These are phyloP conservation scores for Netelia fuscicornis DNA, from an alignment of 2,888 invertebrate species.

Conservation along the genomic window DNA sequence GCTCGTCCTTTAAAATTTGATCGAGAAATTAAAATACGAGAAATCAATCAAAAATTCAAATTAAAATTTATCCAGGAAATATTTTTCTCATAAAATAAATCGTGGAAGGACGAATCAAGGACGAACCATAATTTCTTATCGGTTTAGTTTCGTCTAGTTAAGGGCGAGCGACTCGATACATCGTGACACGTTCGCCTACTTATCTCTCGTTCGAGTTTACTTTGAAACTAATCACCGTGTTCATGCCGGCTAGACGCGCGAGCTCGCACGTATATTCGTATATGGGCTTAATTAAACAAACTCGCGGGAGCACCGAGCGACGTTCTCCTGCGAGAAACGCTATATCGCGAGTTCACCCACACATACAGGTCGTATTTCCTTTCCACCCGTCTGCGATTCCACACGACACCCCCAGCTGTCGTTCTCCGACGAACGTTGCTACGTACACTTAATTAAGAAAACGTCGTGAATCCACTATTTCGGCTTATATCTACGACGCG, in stretches of 20 bases:
- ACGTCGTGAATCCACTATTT: constrained; percentile 60
- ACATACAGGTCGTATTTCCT: constrained; percentile 24
- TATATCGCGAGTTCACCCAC: neutral
- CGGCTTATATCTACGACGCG: constrained; percentile 12
- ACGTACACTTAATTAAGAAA: constrained; percentile 65
- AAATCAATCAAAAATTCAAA: no score
- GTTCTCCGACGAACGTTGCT: constrained; percentile 45
- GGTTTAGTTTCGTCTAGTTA: neutral
- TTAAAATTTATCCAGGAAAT: no score
- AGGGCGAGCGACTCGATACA: neutral
- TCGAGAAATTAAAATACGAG: no score
- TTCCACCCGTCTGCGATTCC: constrained; percentile 54
- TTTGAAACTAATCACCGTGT: constrained; percentile 71
- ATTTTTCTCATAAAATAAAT: no score
- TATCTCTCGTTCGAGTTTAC: constrained; percentile 54
- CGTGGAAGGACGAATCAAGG: no score
- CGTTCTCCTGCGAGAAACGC: constrained; percentile 11
- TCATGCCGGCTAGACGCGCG: constrained; percentile 29
- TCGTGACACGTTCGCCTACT: constrained; percentile 56
- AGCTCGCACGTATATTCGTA: constrained; percentile 27
- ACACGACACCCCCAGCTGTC: constrained; percentile 50
- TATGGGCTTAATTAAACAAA: constrained; percentile 71
- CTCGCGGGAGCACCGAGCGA: constrained; percentile 28
- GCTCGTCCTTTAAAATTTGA: neutral
- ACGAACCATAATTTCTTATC: no score